phyloP scores from a whole-genome alignment of 2,888 invertebrate species.

The Helicoverpa assulta region DNA sequence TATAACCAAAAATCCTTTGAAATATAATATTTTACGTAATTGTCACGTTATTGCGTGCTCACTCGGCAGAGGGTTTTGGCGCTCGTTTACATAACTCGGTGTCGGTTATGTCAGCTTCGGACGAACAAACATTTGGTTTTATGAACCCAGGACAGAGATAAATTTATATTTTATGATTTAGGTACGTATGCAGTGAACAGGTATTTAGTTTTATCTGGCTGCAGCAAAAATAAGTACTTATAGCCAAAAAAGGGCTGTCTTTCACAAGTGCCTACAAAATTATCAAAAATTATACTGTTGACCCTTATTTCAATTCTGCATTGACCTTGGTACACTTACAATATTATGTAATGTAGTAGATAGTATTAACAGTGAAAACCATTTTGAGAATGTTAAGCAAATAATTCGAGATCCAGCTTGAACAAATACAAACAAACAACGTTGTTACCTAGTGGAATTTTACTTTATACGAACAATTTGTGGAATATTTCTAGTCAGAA shows the following conservation, averaged over 20 bases:
- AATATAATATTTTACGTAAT: slow-evolving; percentile 51
- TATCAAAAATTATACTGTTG: too few relatives aligned
- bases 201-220: too few relatives aligned
- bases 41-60: slow-evolving; percentile 48
- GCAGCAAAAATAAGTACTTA: too few relatives aligned
- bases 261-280: too few relatives aligned
- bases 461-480: slow-evolving; percentile 1
- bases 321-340: too few relatives aligned
- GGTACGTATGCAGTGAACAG: too few relatives aligned
- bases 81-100: slow-evolving; percentile 33
- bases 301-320: too few relatives aligned
- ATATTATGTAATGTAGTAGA: too few relatives aligned
- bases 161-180: too few relatives aligned
- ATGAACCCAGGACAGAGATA: slow-evolving; percentile 11
- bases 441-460: not conserved
- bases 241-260: too few relatives aligned
- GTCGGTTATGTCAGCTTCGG: slow-evolving; percentile 40
- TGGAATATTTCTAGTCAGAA: not conserved
- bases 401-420: not conserved
- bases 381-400: not conserved
- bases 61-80: slow-evolving; percentile 9
- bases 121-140: slow-evolving; percentile 32
- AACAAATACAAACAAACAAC: not conserved
- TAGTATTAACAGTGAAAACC: too few relatives aligned
- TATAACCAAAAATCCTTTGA: slow-evolving; percentile 33